Conservation (phyloP, 1,140 invertebrate genomes). For the Caenorhabditis brenneri region DNA sequence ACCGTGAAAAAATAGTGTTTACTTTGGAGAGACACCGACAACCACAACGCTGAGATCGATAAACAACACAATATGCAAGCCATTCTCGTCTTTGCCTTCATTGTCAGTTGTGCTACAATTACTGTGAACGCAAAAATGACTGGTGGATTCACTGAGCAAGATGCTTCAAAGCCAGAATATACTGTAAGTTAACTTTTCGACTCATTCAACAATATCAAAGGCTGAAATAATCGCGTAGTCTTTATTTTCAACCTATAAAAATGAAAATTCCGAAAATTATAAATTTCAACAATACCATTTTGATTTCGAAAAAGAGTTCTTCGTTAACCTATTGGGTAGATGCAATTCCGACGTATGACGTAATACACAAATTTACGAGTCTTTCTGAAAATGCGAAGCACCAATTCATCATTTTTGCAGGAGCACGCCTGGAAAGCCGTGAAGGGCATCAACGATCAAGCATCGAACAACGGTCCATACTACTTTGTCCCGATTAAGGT, state of each 20-base stretch:
- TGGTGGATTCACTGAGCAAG: constrained; percentile 46
- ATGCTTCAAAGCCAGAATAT: constrained; percentile 44
- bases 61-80: constrained; percentile 7
- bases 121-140: constrained; percentile 2
- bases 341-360: too few relatives aligned
- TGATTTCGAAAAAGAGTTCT: too few relatives aligned
- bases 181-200: constrained; percentile 45
- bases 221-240: too few relatives aligned
- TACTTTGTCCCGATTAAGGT: constrained; percentile 53
- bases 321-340: too few relatives aligned
- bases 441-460: constrained; percentile 50
- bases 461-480: constrained; percentile 51
- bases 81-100: constrained; percentile 21
- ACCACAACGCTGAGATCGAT: neutral
- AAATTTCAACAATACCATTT: too few relatives aligned
- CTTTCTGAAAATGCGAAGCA: neutral
- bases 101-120: neutral
- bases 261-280: too few relatives aligned
- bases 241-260: too few relatives aligned
- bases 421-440: constrained; percentile 48
- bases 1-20: neutral
- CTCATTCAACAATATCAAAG: too few relatives aligned
- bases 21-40: constrained; percentile 7
- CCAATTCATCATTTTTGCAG: constrained; percentile 29
- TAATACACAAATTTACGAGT: neutral